These are phyloP conservation scores for Typhlichthys subterraneus DNA, from an alignment of 2,797 vertebrate species.

Conservation along the genomic window DNA sequence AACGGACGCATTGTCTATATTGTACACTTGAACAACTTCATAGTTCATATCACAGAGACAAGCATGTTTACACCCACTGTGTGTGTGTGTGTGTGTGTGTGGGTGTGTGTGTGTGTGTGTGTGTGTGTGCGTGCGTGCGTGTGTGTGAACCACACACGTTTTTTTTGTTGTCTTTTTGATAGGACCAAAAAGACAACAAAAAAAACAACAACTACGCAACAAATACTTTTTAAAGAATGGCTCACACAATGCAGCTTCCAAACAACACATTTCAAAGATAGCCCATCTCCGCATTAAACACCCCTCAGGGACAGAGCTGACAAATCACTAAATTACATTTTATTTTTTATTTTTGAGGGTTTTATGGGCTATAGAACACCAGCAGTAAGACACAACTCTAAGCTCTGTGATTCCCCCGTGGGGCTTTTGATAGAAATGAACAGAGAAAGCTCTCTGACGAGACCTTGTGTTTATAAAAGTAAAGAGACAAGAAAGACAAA, in stretches of 20 bases:
- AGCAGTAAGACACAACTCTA: slow-evolving; percentile 55
- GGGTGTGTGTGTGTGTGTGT: too few relatives aligned
- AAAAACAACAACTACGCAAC: background rate
- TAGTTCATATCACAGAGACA: background rate
- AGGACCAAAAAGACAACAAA: background rate
- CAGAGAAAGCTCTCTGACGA: slow-evolving; percentile 56
- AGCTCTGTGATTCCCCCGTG: slow-evolving; percentile 46
- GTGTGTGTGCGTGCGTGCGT: too few relatives aligned
- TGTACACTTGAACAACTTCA: slow-evolving; percentile 17
- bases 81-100: too few relatives aligned
- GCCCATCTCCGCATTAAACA: slow-evolving; percentile 45
- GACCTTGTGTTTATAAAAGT: slow-evolving; percentile 32
- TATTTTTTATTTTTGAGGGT: slow-evolving; percentile 52
- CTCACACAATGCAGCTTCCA: slow-evolving; percentile 32
- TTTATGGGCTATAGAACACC: slow-evolving; percentile 63
- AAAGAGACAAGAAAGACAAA: background rate
- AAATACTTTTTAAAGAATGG: slow-evolving; percentile 44
- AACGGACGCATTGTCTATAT: slow-evolving; percentile 10
- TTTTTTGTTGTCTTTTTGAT: too few relatives aligned
- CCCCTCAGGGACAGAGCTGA: slow-evolving; percentile 65
- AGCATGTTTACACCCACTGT: slow-evolving; percentile 27
- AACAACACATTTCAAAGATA: slow-evolving; percentile 62
- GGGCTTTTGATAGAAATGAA: slow-evolving; percentile 69
- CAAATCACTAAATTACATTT: slow-evolving; percentile 71
- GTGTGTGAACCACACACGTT: background rate